Evolutionary conservation across 2,888 invertebrate genomes (phyloP), one percentile per base, ranked within the genome.

Genomic region (Tillus elongatus): DNA sequence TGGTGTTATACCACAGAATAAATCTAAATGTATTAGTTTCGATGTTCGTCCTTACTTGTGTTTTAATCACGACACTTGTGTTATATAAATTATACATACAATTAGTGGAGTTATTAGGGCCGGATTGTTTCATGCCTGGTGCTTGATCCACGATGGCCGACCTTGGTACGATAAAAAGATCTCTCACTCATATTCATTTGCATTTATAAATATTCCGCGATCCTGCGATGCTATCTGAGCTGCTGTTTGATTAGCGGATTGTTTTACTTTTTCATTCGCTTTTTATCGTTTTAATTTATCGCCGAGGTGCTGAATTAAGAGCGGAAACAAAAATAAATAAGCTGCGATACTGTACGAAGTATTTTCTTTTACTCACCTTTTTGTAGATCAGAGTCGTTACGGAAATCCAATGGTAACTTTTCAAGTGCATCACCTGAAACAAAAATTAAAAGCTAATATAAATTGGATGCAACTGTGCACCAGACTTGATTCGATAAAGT

Each of bases 341-440:
- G n/a, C n/a, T n/a, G n/a, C n/a, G n/a, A n/a, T n/a, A n/a, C n/a
- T n/a, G n/a, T n/a, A n/a, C n/a, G n/a, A n/a, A n/a, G n/a, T n/a
- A 42, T 37, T 42, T 32, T 34, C 38, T 35, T 38, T 33, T 9
- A 39, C 55, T 57, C 46, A 63, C 63, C 62, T 62, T 62, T 63
- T 47, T 52, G 54, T 37, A 52, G 49, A 43, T 62, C 61, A 12
- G 52, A 42, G 34, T 61, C 57, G 38, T 53, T 53, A 40, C 53
- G 51, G 47, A 53, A 59, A 45, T 63, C 62, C 50, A 61, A 43
- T 33, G 60, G 56, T 45, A 60, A 49, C 47, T 60, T 60, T 42
- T 64, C 64, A 36, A 54, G 56, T 28, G 57, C 49, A 37, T 64
- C 64, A 57, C 58, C 64, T 64, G 54, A 36, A 63, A 63, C 37